phyloP scores from a whole-genome alignment of 2,113 vertebrate species.

The Cygnus atratus region DNA sequence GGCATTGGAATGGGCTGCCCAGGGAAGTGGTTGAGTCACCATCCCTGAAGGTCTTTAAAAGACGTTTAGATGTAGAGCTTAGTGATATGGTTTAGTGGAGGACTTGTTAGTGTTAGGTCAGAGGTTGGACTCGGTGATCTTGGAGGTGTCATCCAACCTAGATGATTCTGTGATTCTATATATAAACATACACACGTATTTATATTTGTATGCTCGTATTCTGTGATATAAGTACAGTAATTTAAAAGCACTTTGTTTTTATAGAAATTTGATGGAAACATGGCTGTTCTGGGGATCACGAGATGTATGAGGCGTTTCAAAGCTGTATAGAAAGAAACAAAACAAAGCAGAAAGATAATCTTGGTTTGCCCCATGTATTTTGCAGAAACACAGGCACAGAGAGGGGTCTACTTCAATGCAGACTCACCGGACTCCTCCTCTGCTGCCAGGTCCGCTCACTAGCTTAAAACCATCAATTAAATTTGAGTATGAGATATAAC shows the following conservation, averaged over 20 bases:
- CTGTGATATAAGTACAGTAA: background rate
- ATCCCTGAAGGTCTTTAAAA: too few species aligned
- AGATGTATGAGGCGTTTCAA: background rate
- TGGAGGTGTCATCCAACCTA: too few species aligned
- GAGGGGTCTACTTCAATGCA: background rate
- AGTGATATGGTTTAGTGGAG: too few species aligned
- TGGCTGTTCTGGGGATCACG: background rate
- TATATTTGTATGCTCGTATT: background rate
- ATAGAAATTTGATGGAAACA: background rate
- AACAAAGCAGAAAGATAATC: background rate
- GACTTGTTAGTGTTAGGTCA: too few species aligned
- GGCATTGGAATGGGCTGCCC: too few species aligned
- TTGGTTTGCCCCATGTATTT: background rate
- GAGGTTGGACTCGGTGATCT: too few species aligned
- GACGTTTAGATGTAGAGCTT: too few species aligned
- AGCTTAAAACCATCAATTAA: background rate
- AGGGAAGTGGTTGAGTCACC: too few species aligned
- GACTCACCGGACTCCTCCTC: background rate
- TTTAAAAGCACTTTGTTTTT: background rate
- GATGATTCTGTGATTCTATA: background rate
- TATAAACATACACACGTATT: background rate
- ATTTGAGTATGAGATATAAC: background rate
- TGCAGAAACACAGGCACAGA: accelerated
- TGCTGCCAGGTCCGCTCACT: background rate
- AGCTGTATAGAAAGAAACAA: background rate